Conservation (phyloP, 1,140 invertebrate genomes). For the Hyles vespertilio region DNA sequence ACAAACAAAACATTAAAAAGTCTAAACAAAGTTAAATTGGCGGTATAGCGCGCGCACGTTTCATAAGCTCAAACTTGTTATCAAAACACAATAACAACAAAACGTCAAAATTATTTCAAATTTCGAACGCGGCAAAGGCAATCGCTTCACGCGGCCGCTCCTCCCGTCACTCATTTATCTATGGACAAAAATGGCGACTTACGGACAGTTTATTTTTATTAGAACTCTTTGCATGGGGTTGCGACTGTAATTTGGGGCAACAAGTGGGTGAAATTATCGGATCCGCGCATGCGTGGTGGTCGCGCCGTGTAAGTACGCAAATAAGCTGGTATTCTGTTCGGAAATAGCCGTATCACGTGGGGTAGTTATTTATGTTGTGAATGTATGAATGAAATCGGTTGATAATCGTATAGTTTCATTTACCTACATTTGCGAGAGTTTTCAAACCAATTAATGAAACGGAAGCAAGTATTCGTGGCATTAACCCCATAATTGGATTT, state of each 20-base stretch:
- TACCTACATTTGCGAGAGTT: not conserved
- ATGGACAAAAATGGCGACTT: slow-evolving; percentile 49
- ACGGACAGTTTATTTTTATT: slow-evolving; percentile 51
- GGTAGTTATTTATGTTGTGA: slow-evolving; percentile 24
- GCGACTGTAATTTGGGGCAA: slow-evolving; percentile 54
- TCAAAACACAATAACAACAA: slow-evolving; percentile 2
- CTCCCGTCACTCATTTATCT: slow-evolving; percentile 47
- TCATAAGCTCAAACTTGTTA: not conserved
- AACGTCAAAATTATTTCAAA: slow-evolving; percentile 4
- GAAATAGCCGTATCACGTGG: slow-evolving; percentile 55
- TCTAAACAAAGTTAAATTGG: no score
- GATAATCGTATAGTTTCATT: slow-evolving; percentile 6
- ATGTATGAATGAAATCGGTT: slow-evolving; percentile 15
- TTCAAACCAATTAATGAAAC: not conserved
- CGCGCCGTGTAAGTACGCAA: slow-evolving; percentile 44
- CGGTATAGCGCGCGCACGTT: no score
- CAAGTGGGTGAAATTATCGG: slow-evolving; percentile 55
- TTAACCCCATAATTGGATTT: no score
- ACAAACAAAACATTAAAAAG: no score
- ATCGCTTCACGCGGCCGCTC: slow-evolving; percentile 42
- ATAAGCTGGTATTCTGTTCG: slow-evolving; percentile 35
- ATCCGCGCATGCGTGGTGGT: slow-evolving; percentile 69
- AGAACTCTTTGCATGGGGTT: slow-evolving; percentile 59
- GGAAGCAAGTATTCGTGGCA: not conserved
- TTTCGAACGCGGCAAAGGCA: slow-evolving; percentile 16